phyloP scores from a whole-genome alignment of 2,113 vertebrate genomes.

The Lepisosteus osseus region DNA sequence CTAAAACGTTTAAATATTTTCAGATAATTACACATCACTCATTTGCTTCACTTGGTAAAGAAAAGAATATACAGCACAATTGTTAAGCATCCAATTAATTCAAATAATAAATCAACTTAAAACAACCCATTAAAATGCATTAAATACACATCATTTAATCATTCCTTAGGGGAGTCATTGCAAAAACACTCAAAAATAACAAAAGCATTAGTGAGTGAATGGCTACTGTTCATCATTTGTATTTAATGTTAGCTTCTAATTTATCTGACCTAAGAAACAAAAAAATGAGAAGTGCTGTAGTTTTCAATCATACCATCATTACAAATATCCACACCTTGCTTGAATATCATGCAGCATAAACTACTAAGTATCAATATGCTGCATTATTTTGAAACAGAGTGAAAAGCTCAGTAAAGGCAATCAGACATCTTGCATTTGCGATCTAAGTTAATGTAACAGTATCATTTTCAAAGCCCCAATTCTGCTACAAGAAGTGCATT shows the following conservation, averaged over 20 bases:
- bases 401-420: too few relatives aligned
- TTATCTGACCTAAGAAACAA: neutral
- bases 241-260: neutral
- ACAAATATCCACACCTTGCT: too few relatives aligned
- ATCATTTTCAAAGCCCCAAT: too few relatives aligned
- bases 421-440: too few relatives aligned
- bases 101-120: neutral
- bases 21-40: slow-evolving; percentile 14
- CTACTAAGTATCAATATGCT: too few relatives aligned
- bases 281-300: neutral
- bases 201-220: slow-evolving; percentile 13
- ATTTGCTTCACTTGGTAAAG: slow-evolving; percentile 3
- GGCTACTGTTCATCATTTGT: neutral
- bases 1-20: neutral
- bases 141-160: slow-evolving; percentile 14
- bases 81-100: neutral
- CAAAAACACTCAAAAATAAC: slow-evolving; percentile 3
- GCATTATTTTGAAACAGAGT: too few relatives aligned
- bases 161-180: slow-evolving; percentile 1
- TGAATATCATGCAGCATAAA: too few relatives aligned
- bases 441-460: too few relatives aligned
- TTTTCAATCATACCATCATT: neutral
- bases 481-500: too few relatives aligned
- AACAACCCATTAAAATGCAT: neutral
- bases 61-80: slow-evolving; percentile 4